A percentile compares a stretch with the other conserved stretches of the same genome.
Conservation (phyloP, 2,113 vertebrate species). For the Mungos mungo region DNA sequence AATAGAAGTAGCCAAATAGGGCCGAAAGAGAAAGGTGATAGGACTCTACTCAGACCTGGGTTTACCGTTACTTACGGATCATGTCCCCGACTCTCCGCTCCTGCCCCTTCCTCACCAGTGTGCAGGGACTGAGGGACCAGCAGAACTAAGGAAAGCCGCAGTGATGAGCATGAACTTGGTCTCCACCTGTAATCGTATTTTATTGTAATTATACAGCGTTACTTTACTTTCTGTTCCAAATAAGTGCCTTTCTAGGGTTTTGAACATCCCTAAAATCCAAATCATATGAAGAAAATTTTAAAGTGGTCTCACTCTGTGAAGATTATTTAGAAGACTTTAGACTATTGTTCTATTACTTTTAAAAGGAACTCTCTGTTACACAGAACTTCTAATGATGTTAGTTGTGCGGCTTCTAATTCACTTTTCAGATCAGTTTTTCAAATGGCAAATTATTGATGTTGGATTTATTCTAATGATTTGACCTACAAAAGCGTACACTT, state of each 20-base stretch:
- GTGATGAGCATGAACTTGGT: not conserved
- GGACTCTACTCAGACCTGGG: not conserved
- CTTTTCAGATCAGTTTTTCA: constrained; percentile 36
- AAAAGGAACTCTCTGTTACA: not conserved
- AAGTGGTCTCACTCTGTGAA: not conserved
- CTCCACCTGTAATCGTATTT: not conserved
- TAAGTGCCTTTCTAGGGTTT: not conserved
- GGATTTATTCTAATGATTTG: not conserved
- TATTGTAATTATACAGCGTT: not conserved
- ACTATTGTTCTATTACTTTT: constrained; percentile 24
- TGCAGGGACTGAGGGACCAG: not conserved
- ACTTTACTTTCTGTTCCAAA: not conserved
- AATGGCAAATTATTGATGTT: not conserved
- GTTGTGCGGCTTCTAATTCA: not conserved
- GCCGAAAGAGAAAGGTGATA: not conserved
- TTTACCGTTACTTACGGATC: not conserved
- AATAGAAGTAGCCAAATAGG: not conserved
- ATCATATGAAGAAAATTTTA: not conserved
- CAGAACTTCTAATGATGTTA: not conserved
- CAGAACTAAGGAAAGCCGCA: not conserved
- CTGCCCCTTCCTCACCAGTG: not conserved
- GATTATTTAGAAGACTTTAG: constrained; percentile 20
- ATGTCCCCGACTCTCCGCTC: not conserved
- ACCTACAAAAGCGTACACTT: constrained; percentile 30
- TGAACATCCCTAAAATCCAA: not conserved